Evolutionary conservation across 2,113 vertebrate genomes (phyloP), one percentile per base, ranked within the genome.

Genomic region (Arothron firmamentum): DNA sequence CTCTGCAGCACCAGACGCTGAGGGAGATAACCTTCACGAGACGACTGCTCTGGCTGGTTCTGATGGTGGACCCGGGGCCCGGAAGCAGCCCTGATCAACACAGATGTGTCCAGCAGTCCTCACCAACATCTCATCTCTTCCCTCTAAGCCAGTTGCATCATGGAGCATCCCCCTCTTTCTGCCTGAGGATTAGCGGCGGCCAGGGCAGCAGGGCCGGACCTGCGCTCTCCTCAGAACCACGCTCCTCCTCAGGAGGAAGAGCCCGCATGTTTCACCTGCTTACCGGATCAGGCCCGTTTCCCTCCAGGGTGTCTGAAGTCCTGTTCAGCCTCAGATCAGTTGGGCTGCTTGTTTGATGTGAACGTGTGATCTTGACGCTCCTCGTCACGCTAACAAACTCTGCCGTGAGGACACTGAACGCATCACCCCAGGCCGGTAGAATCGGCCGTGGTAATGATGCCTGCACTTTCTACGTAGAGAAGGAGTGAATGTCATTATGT

Each of bases 401-500:
- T n/a, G 61, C 42, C 42, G 21, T 3, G 25, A 28, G 25, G 25
- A 28, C 25, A 28, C 25, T 28, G 25, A 28, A 28, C 3, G 25
- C 25, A 28, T 23, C 21, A 23, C 21, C 25, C 25, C 5, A 28
- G 25, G 25, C 1, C 25, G 25, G 25, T 28, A 5, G 25, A 28
- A 28, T 2, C 25, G 25, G 25, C 42, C 54, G 7, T 16, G 28
- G 6, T 8, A 8, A 17, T 49, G 20, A 59, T 67, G 25, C 28
- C 46, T 61, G 13, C 3, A 0, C 11, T 56, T 46, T 59, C 31
- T 13, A 28, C 43, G 55, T 31, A 34, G 49, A 65, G 20, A n/a
- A 9, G 15, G n/a, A 20, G 51, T 57, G 51, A 76, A 74, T 80
- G 75, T 76, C 75, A 80, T 45, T 4, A 7, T 10, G 61, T 58